These are phyloP conservation scores for Machaerirhynchus nigripectus DNA, from an alignment of 2,113 vertebrate species.

Conservation along the genomic window DNA sequence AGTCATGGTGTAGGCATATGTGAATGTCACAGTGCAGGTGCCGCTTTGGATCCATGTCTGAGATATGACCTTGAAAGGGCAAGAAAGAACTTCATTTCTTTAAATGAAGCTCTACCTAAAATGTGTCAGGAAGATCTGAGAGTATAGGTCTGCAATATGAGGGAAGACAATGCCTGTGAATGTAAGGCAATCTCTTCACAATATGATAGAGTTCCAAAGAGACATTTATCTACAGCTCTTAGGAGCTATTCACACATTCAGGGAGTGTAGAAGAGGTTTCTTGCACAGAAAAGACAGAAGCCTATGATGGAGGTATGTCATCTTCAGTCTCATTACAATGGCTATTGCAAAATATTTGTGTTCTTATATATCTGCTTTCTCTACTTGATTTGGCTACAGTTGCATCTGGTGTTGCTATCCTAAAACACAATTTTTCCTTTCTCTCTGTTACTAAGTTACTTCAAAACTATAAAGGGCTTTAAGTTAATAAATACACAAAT, in stretches of 20 bases:
- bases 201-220: not conserved
- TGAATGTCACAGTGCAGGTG: not conserved
- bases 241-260: not conserved
- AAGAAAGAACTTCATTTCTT: not conserved
- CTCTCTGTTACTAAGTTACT: not conserved
- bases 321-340: not conserved
- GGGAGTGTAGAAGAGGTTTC: not conserved
- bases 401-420: not conserved
- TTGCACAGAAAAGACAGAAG: not conserved
- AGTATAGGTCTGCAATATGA: not conserved
- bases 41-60: not conserved
- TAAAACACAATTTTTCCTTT: not conserved
- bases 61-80: not conserved
- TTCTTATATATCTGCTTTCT: not conserved
- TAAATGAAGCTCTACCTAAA: not conserved
- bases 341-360: not conserved
- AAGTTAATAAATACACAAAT: not conserved
- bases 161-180: not conserved
- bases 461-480: not conserved
- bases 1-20: not conserved
- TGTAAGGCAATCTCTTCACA: not conserved
- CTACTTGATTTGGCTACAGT: not conserved
- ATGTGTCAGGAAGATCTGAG: not conserved
- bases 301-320: not conserved
- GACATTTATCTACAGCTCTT: not conserved